These are phyloP conservation scores for Botia kubotai DNA, from an alignment of 2,797 vertebrate genomes.

Conservation along the genomic window DNA sequence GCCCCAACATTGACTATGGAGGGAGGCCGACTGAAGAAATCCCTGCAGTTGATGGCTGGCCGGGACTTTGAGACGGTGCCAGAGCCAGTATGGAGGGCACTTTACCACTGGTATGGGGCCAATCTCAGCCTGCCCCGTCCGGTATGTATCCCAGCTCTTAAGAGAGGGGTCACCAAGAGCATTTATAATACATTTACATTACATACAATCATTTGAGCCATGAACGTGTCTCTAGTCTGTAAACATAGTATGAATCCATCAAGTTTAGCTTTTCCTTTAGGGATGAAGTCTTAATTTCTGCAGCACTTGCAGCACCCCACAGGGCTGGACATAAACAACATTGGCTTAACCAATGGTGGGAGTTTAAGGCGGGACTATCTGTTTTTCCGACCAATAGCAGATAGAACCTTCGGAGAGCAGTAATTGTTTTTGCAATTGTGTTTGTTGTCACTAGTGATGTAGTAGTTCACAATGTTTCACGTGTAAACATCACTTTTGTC, in stretches of 20 bases:
- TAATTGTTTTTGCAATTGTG: too few relatives aligned
- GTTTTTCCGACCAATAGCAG: too few relatives aligned
- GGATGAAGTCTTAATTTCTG: neutral
- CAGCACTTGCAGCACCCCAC: too few relatives aligned
- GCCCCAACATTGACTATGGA: constrained; percentile 95
- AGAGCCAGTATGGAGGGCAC: constrained; percentile 96
- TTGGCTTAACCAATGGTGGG: too few relatives aligned
- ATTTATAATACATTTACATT: neutral
- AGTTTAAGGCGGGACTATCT: too few relatives aligned
- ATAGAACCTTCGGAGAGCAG: too few relatives aligned
- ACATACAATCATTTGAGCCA: neutral
- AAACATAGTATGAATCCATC: neutral
- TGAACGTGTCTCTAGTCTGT: neutral
- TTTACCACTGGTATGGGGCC: constrained; percentile 98
- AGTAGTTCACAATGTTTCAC: too few relatives aligned
- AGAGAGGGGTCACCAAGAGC: neutral
- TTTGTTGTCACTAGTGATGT: too few relatives aligned
- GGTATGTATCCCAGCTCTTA: constrained; percentile 78
- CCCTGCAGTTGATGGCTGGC: constrained; percentile 80
- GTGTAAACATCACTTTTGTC: too few relatives aligned
- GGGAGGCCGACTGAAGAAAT: constrained; percentile 89
- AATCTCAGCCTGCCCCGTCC: constrained; percentile 95
- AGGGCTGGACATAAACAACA: too few relatives aligned
- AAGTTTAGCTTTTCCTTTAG: neutral
- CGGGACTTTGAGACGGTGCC: constrained; percentile 93